A percentile compares a stretch with the other conserved stretches of the same genome.
Conservation (phyloP, 2,113 vertebrate species). For the Thalassoma bifasciatum region DNA sequence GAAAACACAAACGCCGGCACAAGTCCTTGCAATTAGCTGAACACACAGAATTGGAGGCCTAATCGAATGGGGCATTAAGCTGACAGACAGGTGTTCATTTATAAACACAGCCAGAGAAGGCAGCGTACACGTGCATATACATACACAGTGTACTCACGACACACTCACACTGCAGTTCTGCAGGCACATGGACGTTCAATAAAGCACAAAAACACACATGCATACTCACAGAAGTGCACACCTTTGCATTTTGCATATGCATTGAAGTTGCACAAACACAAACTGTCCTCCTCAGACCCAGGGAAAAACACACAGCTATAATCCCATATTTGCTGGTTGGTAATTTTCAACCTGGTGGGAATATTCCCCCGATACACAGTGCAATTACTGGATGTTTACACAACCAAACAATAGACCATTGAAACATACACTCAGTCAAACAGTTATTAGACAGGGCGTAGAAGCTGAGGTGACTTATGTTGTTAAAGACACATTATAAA, state of each 20-base stretch:
- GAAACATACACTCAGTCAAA: slow-evolving; percentile 71
- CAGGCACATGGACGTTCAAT: slow-evolving; percentile 1
- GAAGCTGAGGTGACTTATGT: slow-evolving; percentile 61
- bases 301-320: slow-evolving; percentile 49
- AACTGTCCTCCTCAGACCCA: slow-evolving; percentile 9
- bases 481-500: slow-evolving; percentile 28
- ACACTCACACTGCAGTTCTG: slow-evolving; percentile 4
- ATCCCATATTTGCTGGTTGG: slow-evolving; percentile 72
- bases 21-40: slow-evolving; percentile 75
- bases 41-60: slow-evolving; percentile 67
- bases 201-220: neutral
- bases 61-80: slow-evolving; percentile 72
- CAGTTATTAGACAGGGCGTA: slow-evolving; percentile 67
- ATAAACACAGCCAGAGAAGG: slow-evolving; percentile 43
- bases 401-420: slow-evolving; percentile 64
- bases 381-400: slow-evolving; percentile 78
- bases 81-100: slow-evolving; percentile 73
- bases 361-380: slow-evolving; percentile 51
- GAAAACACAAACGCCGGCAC: slow-evolving; percentile 64
- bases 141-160: slow-evolving; percentile 12
- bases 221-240: neutral
- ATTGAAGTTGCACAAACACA: slow-evolving; percentile 20
- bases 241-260: slow-evolving; percentile 6
- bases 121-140: slow-evolving; percentile 13
- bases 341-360: slow-evolving; percentile 66